phyloP scores from a whole-genome alignment of 1,140 invertebrate species.

The Maniola jurtina region DNA sequence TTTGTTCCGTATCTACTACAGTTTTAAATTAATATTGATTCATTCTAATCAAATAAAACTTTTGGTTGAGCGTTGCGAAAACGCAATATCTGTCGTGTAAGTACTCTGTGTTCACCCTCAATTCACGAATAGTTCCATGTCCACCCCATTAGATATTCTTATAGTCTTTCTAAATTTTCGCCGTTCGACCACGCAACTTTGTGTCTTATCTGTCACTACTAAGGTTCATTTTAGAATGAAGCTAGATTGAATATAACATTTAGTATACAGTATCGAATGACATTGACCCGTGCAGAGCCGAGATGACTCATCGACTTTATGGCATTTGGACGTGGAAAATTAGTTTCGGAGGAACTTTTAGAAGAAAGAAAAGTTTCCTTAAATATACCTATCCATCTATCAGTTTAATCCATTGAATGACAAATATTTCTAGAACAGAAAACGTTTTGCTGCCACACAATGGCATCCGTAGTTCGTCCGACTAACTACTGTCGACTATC shows the following conservation, averaged over 20 bases:
- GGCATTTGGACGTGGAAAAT: constrained; percentile 5
- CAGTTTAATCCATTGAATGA: too few species aligned
- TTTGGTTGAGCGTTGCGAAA: too few species aligned
- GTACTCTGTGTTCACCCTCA: constrained; percentile 7
- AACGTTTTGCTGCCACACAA: too few species aligned
- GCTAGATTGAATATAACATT: not conserved
- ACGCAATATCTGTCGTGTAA: not conserved
- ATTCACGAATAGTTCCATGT: constrained; percentile 11
- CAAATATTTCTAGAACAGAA: too few species aligned
- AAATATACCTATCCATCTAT: too few species aligned
- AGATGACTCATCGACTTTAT: constrained; percentile 1
- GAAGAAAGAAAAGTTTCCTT: too few species aligned
- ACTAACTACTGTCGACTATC: too few species aligned
- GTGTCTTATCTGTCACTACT: not conserved
- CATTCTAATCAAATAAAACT: too few species aligned
- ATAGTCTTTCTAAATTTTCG: constrained; percentile 5
- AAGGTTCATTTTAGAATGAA: not conserved
- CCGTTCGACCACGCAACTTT: not conserved
- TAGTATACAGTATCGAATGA: constrained; percentile 1
- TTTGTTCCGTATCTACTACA: too few species aligned
- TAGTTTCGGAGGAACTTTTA: not conserved
- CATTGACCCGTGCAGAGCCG: not conserved
- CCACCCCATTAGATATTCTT: constrained; percentile 12
- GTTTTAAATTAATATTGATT: too few species aligned
- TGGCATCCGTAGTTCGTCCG: too few species aligned